These are phyloP conservation scores for Gymnodraco acuticeps DNA, from an alignment of 2,797 vertebrate genomes.

Conservation along the genomic window DNA sequence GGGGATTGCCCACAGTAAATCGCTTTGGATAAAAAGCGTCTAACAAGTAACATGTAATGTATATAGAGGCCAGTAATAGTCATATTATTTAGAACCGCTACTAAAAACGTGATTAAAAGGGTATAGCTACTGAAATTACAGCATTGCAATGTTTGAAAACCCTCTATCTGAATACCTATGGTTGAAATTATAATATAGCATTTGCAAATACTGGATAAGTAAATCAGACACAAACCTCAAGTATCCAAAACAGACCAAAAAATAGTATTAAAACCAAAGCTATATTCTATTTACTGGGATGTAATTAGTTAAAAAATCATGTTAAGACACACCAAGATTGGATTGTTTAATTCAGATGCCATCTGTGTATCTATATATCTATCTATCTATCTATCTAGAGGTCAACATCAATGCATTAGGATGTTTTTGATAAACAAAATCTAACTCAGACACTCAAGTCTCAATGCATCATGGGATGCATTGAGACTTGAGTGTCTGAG, in stretches of 20 bases:
- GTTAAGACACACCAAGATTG: not conserved
- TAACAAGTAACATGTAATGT: too few species aligned
- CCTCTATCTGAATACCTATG: not conserved
- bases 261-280: too few species aligned
- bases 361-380: too few species aligned
- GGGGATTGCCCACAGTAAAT: too few species aligned
- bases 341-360: not conserved
- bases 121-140: not conserved
- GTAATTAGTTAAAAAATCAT: not conserved
- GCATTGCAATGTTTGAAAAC: not conserved
- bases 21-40: too few species aligned
- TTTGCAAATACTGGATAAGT: not conserved
- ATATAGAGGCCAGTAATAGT: not conserved
- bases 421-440: conserved; percentile 17
- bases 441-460: too few species aligned
- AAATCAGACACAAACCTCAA: not conserved
- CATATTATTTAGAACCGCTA: not conserved
- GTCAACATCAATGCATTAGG: not conserved
- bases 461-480: not conserved
- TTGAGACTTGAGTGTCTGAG: conserved; percentile 22
- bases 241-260: not conserved
- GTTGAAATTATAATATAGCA: not conserved
- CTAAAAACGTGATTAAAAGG: not conserved
- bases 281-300: not conserved
- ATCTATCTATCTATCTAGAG: too few species aligned